Evolutionary conservation across 2,113 vertebrate genomes (phyloP).

Genomic region (Nothocercus nigrocapillus): DNA sequence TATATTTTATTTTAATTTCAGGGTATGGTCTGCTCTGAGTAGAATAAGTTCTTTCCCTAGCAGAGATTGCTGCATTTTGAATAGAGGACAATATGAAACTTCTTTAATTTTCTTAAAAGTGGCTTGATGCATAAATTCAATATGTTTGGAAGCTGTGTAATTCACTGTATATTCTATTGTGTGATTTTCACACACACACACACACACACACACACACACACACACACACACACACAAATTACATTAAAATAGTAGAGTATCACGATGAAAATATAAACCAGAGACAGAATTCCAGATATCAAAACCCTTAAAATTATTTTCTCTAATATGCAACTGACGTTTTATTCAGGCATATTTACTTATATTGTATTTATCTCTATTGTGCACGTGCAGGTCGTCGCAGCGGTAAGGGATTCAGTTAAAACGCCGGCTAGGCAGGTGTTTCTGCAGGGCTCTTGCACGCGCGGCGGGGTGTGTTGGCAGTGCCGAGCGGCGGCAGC

Average conservation of each 20-base stretch:
- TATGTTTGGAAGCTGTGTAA: background rate
- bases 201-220: background rate
- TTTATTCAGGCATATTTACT: background rate
- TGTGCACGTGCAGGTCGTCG: background rate
- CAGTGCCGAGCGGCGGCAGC: background rate
- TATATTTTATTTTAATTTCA: background rate
- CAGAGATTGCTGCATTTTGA: background rate
- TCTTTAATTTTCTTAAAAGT: background rate
- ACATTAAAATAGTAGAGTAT: background rate
- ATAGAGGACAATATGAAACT: background rate
- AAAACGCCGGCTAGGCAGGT: accelerated
- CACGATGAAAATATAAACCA: background rate
- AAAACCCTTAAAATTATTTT: no score
- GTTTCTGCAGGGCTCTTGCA: no score
- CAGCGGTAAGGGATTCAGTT: background rate
- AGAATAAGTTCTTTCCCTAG: background rate
- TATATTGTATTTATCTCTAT: background rate
- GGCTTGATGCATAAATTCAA: background rate
- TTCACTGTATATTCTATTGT: background rate
- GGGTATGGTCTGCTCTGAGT: background rate
- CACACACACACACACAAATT: background rate
- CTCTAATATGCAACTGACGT: background rate
- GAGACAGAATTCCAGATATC: background rate
- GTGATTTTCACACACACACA: background rate
- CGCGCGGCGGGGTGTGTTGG: background rate